phyloP scores from a whole-genome alignment of 2,113 vertebrate species.

The Cebus imitator region DNA sequence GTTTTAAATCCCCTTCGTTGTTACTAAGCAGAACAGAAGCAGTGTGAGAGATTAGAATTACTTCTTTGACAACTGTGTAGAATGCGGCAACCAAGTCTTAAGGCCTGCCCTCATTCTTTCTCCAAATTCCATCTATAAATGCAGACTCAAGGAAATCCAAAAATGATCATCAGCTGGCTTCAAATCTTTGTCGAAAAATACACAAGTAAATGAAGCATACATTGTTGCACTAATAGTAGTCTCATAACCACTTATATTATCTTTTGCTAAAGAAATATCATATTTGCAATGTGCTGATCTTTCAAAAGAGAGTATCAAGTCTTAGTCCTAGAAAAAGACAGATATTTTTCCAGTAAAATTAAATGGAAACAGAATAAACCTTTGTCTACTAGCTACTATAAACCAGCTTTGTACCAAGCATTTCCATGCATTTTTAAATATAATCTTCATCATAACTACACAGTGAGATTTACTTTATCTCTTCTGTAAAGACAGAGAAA shows the following conservation, averaged over 20 bases:
- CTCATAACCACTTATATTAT: not conserved
- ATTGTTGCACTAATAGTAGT: rapidly evolving
- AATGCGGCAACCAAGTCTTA: not conserved
- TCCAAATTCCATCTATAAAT: not conserved
- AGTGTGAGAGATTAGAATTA: not conserved
- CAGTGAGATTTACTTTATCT: not conserved
- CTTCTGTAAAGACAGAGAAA: not conserved
- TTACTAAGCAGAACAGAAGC: not conserved
- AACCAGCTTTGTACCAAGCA: not conserved
- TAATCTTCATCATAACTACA: not conserved
- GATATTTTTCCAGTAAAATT: not conserved
- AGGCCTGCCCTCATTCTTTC: not conserved
- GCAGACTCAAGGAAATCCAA: not conserved
- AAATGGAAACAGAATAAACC: not conserved
- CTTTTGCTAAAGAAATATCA: not conserved
- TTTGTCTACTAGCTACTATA: not conserved
- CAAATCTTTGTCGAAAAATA: not conserved
- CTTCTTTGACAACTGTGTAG: not conserved
- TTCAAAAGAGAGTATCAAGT: not conserved
- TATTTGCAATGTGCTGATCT: not conserved
- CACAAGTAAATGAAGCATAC: not conserved
- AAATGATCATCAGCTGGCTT: not conserved
- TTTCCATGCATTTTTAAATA: not conserved
- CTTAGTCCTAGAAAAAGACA: not conserved
- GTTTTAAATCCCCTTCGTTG: not conserved